phyloP scores from a whole-genome alignment of 2,113 vertebrate genomes.

The Podarcis cretensis region DNA sequence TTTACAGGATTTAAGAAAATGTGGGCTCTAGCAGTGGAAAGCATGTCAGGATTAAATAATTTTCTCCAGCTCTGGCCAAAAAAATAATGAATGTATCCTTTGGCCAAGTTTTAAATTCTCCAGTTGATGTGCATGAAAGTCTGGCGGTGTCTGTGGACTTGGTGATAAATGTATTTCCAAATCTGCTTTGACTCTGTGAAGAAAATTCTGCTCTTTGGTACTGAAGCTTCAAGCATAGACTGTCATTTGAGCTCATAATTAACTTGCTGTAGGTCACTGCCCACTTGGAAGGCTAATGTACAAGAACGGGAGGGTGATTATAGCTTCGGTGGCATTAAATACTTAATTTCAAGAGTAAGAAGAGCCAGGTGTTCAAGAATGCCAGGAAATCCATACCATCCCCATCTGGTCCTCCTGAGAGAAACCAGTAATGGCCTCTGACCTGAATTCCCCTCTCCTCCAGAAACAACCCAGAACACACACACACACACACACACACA shows the following conservation, averaged over 20 bases:
- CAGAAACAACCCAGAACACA: no score
- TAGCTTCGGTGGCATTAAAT: background rate
- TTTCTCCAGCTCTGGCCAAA: background rate
- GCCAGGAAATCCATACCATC: background rate
- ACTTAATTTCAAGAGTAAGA: background rate
- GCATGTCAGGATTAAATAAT: background rate
- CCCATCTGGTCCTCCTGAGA: no score
- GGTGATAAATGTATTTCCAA: background rate
- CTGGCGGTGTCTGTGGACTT: background rate
- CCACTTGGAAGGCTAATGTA: background rate
- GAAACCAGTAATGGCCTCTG: background rate
- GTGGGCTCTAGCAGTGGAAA: background rate
- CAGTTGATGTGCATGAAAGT: background rate
- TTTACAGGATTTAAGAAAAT: background rate
- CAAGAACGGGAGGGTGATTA: background rate
- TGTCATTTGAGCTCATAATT: background rate
- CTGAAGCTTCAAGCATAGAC: background rate
- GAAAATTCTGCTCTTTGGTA: background rate
- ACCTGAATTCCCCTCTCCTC: background rate
- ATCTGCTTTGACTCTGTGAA: background rate
- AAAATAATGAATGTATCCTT: background rate
- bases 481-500: background rate
- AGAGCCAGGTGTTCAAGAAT: background rate
- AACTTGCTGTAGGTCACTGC: background rate
- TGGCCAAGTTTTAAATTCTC: background rate